Evolutionary conservation across 2,113 vertebrate genomes (phyloP), one percentile per base, ranked within the genome.

Genomic region (Festucalex cinctus): DNA sequence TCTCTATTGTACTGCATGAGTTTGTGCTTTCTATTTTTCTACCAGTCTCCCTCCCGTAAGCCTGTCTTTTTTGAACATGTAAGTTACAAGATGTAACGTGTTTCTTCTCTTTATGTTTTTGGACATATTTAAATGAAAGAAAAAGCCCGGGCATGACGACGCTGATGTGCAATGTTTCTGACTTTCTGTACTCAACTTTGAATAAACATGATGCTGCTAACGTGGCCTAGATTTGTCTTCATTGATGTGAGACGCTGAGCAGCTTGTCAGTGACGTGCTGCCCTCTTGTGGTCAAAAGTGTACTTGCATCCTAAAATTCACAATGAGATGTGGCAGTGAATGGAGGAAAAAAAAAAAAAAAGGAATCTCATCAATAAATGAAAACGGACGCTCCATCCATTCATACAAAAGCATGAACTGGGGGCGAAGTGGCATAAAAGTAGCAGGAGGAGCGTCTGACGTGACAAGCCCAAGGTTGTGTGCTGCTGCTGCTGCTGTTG

Each of bases 181-280:
- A 32, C 26, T 91, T 83, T 65, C 48, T 51, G 48, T 65, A 36
- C 32, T 85, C 6, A 69, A 87, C 71, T 86, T 91, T 76, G 70
- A 92, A 92, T 91, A 88, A 92, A 84, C 86, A 85, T 85, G 75
- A 81, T 85, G 84, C 85, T 91, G 78, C 88, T 88, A 84, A 2
- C 20, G 56, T 14, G 19, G 6, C 0, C 19, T 26, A 13, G 37
- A 6, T 16, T 62, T 43, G 9, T 6, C 20, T 39, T 39, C 28
- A 0, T 57, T 57, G n/a, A 53, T 6, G 9, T 51, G 14, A 49
- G 56, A 36, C 1, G 9, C 22, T 1, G 14, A 22, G 24, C 28
- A 37, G 10, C 60, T 39, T 54, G 24, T 8, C 43, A 48, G 75
- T 78, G 70, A 80, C 77, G 70, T 75, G 78, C 76, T 87, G 91